These are phyloP conservation scores for Drosophila vallismaia DNA, from an alignment of 2,888 invertebrate genomes.

Conservation along the genomic window DNA sequence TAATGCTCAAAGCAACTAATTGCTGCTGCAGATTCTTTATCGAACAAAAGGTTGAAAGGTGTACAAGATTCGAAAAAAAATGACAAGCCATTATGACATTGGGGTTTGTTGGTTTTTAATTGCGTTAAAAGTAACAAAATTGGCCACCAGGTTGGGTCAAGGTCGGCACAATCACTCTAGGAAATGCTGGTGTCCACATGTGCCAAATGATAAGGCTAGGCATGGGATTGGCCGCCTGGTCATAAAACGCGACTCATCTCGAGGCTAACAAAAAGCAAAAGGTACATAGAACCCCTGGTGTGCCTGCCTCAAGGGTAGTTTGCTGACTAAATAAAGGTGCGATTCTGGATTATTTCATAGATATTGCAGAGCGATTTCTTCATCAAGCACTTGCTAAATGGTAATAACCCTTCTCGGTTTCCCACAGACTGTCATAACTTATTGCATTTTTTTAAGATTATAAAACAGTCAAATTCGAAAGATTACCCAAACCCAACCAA, in stretches of 20 bases:
- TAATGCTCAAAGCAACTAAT: slow-evolving; percentile 10
- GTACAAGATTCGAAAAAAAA: slow-evolving; percentile 31
- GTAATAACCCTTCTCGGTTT: slow-evolving; percentile 28
- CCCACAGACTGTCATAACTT: slow-evolving; percentile 41
- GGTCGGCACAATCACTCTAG: slow-evolving; percentile 34
- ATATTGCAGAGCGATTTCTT: slow-evolving; percentile 9
- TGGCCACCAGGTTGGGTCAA: slow-evolving; percentile 50
- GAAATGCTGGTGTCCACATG: slow-evolving; percentile 11
- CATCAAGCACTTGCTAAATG: slow-evolving; percentile 5
- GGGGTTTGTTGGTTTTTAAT: slow-evolving; percentile 24
- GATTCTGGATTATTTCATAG: slow-evolving; percentile 12
- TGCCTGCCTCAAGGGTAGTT: slow-evolving; percentile 20
- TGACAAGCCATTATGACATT: slow-evolving; percentile 35
- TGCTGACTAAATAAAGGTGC: slow-evolving; percentile 41
- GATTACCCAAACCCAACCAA: slow-evolving; percentile 12
- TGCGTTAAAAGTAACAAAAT: slow-evolving; percentile 16
- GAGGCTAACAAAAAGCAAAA: slow-evolving; percentile 42
- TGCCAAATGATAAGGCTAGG: slow-evolving; percentile 18
- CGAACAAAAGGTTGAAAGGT: background rate
- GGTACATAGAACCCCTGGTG: slow-evolving; percentile 14
- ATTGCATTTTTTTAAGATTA: slow-evolving; percentile 8
- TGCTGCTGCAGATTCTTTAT: slow-evolving; percentile 24
- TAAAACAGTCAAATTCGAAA: slow-evolving; percentile 21
- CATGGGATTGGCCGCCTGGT: slow-evolving; percentile 36
- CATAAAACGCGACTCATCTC: slow-evolving; percentile 30